Evolutionary conservation across 1,140 invertebrate genomes (phyloP), one percentile per base, ranked within the genome.

Genomic region (Aphaenogaster ashmeadi): DNA sequence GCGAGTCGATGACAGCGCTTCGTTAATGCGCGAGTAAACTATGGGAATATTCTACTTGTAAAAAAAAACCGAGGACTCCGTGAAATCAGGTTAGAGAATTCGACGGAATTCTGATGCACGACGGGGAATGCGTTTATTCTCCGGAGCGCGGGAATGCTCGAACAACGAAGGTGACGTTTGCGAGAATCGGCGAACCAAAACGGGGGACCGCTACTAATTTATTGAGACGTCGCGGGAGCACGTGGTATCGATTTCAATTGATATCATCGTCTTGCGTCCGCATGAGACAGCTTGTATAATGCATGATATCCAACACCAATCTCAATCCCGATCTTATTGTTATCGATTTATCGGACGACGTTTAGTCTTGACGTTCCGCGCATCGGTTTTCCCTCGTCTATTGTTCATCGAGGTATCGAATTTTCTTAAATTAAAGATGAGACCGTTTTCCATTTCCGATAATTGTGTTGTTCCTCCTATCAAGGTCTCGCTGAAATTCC

Each of bases 11-110:
- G 89, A 90, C 89, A 90, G 78, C 58, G 54, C 27, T 7, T 90
- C 88, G 89, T 90, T 90, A 90, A 90, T 84, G 88, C 36, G 71
- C 67, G 72, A 86, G 71, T 79, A 72, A 79, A 71, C 72, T 74
- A 90, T 87, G 36, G 66, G 89, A 87, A 87, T 90, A 90, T 90
- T 77, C 54, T 60, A 54, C 80, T 74, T 75, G 80, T 60, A 56
- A 54, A 64, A 54, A 83, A 72, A 58, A 38, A 21, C 27, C 27
- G 21, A 56, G 0, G 36, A 60, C 54, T 60, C 69, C 54, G 69
- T 84, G 54, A 84, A 84, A 75, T 75, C 80, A 50, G 54, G 80
- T 84, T 84, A 60, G 69, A 84, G 69, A 60, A 74, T 75, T 84
- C 80, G 54, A 75, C 69, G 69, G 69, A 74, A 74, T 84, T 50